Percentiles rank a stretch among this genome's conserved stretches.
Conservation (phyloP, 2,888 invertebrate genomes). For the Endotricha flammealis region DNA sequence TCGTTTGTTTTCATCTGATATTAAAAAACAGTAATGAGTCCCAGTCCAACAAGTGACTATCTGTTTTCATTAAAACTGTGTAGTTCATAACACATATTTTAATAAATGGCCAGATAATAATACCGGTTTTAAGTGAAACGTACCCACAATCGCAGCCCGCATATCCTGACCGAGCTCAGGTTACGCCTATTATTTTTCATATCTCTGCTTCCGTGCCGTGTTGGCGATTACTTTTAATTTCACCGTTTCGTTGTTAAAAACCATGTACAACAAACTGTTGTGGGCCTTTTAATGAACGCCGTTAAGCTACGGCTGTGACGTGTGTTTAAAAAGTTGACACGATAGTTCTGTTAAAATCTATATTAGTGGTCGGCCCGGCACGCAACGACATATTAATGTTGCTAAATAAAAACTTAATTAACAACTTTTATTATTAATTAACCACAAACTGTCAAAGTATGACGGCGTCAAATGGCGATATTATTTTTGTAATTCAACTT, state of each 20-base stretch:
- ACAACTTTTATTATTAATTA: too few relatives aligned
- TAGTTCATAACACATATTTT: not conserved
- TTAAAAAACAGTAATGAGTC: too few relatives aligned
- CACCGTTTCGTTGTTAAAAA: conserved; percentile 50
- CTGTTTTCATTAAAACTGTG: too few relatives aligned
- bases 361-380: conserved; percentile 4
- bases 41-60: too few relatives aligned
- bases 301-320: conserved; percentile 46
- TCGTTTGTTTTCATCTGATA: too few relatives aligned
- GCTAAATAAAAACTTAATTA: not conserved
- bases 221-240: conserved; percentile 66
- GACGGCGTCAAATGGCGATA: too few relatives aligned
- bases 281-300: conserved; percentile 52
- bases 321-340: conserved; percentile 41
- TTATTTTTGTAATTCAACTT: too few relatives aligned
- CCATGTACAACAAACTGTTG: conserved; percentile 54
- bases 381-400: not conserved
- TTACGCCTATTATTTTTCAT: conserved; percentile 61
- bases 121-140: conserved; percentile 33
- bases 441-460: too few relatives aligned
- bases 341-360: conserved; percentile 27
- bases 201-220: conserved; percentile 53
- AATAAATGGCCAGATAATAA: conserved; percentile 17
- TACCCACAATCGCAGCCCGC: conserved; percentile 39
- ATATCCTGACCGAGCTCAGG: conserved; percentile 39